Evolutionary conservation across 2,888 invertebrate genomes (phyloP).

Genomic region (Platycheirus rosarum): DNA sequence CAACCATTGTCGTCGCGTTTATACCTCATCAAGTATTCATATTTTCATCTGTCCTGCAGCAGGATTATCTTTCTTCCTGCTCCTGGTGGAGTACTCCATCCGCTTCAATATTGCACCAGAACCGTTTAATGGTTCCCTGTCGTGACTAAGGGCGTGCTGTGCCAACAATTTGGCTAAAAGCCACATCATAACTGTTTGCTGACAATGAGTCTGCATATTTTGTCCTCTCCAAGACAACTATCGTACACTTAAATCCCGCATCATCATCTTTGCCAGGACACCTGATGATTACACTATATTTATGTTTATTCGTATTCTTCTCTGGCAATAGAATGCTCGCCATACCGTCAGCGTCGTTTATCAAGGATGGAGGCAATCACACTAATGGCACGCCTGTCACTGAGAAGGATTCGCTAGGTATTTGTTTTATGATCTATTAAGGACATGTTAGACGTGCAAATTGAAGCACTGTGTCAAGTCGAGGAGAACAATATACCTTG

Average conservation of each 20-base stretch:
- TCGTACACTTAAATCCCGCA: constrained; percentile 46
- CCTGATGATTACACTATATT: constrained; percentile 56
- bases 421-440: constrained; percentile 62
- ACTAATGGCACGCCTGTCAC: constrained; percentile 49
- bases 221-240: neutral
- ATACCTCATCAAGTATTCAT: constrained; percentile 41
- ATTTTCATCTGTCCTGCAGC: constrained; percentile 20
- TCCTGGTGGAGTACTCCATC: constrained; percentile 15
- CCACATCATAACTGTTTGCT: constrained; percentile 29
- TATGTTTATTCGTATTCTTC: constrained; percentile 3
- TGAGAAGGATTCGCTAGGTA: constrained; percentile 25
- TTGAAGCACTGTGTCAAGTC: constrained; percentile 12
- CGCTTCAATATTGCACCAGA: too few species aligned
- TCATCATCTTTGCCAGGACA: constrained; percentile 35
- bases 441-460: constrained; percentile 34
- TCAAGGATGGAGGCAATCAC: constrained; percentile 53
- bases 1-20: constrained; percentile 8
- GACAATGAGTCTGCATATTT: constrained; percentile 11
- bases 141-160: constrained; percentile 21
- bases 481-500: constrained; percentile 4
- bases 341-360: neutral
- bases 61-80: constrained; percentile 24
- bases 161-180: constrained; percentile 59
- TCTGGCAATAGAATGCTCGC: neutral
- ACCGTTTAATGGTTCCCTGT: neutral